phyloP scores from a whole-genome alignment of 1,140 invertebrate genomes.

The Papilio polytes region DNA sequence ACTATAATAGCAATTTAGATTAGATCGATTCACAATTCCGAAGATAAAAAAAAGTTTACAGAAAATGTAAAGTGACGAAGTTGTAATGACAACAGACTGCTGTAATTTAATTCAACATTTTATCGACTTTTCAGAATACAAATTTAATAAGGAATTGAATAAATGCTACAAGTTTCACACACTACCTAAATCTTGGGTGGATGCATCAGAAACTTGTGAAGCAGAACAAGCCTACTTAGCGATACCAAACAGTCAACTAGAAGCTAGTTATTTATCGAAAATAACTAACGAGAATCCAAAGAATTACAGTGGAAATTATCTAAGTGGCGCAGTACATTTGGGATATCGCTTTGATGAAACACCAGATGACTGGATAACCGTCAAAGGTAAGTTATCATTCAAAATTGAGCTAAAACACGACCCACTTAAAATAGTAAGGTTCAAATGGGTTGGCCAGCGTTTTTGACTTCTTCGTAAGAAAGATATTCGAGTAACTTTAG shows the following conservation, averaged over 20 bases:
- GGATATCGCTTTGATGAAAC: slow-evolving; percentile 50
- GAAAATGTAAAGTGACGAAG: no score
- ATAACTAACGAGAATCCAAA: slow-evolving; percentile 49
- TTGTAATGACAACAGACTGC: no score
- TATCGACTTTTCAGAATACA: slow-evolving; percentile 49
- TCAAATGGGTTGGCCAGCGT: no score
- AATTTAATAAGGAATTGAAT: slow-evolving; percentile 43
- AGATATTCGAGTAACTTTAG: no score
- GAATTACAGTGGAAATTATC: slow-evolving; percentile 46
- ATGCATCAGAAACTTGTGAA: slow-evolving; percentile 54
- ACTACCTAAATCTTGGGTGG: slow-evolving; percentile 53
- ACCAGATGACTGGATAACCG: slow-evolving; percentile 50
- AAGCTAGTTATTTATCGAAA: slow-evolving; percentile 49
- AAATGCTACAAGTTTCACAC: slow-evolving; percentile 67
- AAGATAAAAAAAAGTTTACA: no score
- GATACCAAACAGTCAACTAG: slow-evolving; percentile 55
- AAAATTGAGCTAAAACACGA: no score
- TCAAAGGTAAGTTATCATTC: slow-evolving; percentile 44
- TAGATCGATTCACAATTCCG: no score
- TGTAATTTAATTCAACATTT: no score
- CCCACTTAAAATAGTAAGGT: no score
- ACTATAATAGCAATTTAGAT: no score
- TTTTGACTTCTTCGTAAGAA: no score
- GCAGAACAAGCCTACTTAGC: slow-evolving; percentile 62
- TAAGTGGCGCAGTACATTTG: slow-evolving; percentile 48